These are phyloP conservation scores for Malthinus seriepunctatus DNA, from an alignment of 2,888 invertebrate species.

Conservation along the genomic window DNA sequence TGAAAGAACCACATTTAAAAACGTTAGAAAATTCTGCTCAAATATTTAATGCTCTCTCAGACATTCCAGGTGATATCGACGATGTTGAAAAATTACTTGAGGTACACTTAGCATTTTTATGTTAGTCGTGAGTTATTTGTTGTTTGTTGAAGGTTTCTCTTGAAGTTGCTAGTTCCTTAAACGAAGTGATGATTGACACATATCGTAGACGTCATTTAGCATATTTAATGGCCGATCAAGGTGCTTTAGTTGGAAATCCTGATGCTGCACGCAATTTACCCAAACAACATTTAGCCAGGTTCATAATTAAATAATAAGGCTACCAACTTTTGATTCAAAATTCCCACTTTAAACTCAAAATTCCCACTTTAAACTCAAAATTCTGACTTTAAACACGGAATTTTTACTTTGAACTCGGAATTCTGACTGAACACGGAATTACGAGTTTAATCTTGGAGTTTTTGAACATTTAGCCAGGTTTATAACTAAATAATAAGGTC, in stretches of 20 bases:
- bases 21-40: conserved; percentile 93
- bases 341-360: too few relatives aligned
- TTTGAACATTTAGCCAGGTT: too few relatives aligned
- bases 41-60: conserved; percentile 96
- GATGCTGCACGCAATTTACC: conserved; percentile 88
- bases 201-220: conserved; percentile 91
- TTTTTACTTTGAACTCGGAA: too few relatives aligned
- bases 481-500: too few relatives aligned
- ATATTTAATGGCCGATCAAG: conserved; percentile 96
- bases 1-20: conserved; percentile 80
- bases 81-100: conserved; percentile 87
- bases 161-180: conserved; percentile 80
- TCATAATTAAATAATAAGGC: conserved; percentile 23
- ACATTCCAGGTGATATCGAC: conserved; percentile 92
- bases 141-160: conserved; percentile 60
- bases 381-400: too few relatives aligned
- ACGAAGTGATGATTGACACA: conserved; percentile 83
- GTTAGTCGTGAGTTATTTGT: background rate
- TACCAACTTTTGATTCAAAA: too few relatives aligned
- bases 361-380: too few relatives aligned
- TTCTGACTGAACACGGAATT: too few relatives aligned
- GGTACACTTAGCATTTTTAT: conserved; percentile 51
- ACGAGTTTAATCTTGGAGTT: too few relatives aligned
- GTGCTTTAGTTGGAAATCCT: conserved; percentile 88
- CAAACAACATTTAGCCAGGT: conserved; percentile 85